phyloP scores from a whole-genome alignment of 92 coral and sea anemone species.

The Diadumene lineata region DNA sequence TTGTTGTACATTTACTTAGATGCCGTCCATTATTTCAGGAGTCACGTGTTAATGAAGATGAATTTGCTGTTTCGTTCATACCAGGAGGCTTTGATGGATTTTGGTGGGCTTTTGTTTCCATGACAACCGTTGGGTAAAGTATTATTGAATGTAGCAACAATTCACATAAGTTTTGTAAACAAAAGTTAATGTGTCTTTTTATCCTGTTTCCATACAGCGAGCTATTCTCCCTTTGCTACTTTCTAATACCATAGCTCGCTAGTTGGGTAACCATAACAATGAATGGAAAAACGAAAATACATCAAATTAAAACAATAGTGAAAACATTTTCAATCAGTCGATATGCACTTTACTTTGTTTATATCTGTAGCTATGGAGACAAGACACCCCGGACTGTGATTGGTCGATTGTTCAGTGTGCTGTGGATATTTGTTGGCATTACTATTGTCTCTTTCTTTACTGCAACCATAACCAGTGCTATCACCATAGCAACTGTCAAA shows the following conservation, averaged over 20 bases:
- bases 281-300: no score
- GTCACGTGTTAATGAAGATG: constrained; percentile 8
- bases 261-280: no score
- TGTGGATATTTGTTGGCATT: constrained; percentile 32
- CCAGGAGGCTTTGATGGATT: constrained; percentile 30
- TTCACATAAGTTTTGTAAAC: no score
- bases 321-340: no score
- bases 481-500: constrained; percentile 27
- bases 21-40: constrained; percentile 6
- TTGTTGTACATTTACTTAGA: background rate
- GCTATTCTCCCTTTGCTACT: no score
- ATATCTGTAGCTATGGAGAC: constrained; percentile 20
- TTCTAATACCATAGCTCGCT: no score
- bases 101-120: constrained; percentile 41
- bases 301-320: no score
- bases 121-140: constrained; percentile 39
- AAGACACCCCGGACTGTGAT: constrained; percentile 24
- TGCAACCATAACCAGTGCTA: constrained; percentile 30
- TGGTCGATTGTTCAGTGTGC: constrained; percentile 27
- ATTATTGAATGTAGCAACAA: no score
- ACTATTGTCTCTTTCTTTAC: constrained; percentile 24
- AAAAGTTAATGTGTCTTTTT: no score
- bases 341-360: no score
- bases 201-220: no score
- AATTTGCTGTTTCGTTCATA: constrained; percentile 22